Conservation (phyloP, 1,140 invertebrate species). For the Apis florea region DNA sequence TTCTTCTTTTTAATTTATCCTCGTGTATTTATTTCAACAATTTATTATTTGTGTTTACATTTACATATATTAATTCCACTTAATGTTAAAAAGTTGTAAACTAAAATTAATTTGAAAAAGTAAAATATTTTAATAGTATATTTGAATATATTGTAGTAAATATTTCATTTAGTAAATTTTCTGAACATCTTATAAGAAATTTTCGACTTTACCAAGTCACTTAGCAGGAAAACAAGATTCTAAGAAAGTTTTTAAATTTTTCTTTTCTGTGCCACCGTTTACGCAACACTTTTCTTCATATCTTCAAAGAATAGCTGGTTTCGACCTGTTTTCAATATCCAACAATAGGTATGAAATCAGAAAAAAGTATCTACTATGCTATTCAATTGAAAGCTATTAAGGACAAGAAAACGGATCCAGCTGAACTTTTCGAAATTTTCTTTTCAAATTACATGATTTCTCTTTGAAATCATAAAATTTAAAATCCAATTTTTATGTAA, state of each 20-base stretch:
- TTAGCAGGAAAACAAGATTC: background rate
- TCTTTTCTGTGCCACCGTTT: conserved; percentile 14
- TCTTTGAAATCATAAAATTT: background rate
- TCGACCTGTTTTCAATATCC: conserved; percentile 51
- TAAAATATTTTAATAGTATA: background rate
- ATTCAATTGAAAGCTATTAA: background rate
- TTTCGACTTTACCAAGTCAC: background rate
- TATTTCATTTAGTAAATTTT: background rate
- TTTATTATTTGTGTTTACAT: no score
- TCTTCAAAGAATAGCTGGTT: conserved; percentile 44
- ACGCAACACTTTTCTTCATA: conserved; percentile 42
- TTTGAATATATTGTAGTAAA: background rate
- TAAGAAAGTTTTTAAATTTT: conserved; percentile 38
- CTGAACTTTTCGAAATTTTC: conserved; percentile 12
- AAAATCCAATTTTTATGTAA: background rate
- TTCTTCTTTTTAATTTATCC: no score
- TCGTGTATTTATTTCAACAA: no score
- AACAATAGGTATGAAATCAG: conserved; percentile 55
- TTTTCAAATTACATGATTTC: conserved; percentile 10
- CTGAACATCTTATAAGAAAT: background rate
- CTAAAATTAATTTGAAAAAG: no score
- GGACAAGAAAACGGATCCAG: conserved; percentile 23
- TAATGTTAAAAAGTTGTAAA: no score
- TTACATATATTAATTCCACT: no score
- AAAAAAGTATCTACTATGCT: background rate